These are phyloP conservation scores for Conopomorpha cramerella DNA, from an alignment of 1,140 invertebrate genomes.

Conservation along the genomic window DNA sequence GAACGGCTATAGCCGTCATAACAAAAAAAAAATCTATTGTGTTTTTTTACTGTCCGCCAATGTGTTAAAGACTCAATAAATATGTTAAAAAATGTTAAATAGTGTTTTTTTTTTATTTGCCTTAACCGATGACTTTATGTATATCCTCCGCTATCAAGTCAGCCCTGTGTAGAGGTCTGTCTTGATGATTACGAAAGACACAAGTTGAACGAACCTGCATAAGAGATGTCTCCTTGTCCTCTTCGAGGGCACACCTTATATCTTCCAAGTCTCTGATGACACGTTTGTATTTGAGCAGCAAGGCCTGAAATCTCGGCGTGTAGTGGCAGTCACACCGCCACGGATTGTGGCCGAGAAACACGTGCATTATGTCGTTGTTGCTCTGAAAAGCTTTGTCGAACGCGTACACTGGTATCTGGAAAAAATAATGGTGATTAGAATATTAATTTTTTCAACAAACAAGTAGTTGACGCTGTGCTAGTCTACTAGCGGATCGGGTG, in stretches of 20 bases:
- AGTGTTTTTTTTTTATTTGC: no score
- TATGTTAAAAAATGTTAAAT: no score
- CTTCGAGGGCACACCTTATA: conserved; percentile 65
- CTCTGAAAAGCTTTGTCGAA: conserved; percentile 76
- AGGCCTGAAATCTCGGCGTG: conserved; percentile 73
- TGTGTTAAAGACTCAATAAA: no score
- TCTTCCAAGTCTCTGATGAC: conserved; percentile 71
- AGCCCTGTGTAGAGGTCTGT: no score
- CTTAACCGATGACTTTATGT: no score
- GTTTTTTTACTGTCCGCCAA: no score
- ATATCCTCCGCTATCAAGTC: no score
- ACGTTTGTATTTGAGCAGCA: conserved; percentile 72
- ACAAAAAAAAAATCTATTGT: no score
- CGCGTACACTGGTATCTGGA: conserved; percentile 76
- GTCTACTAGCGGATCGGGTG: background rate
- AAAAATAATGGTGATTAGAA: conserved; percentile 7
- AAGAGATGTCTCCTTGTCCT: conserved; percentile 64
- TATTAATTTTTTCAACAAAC: background rate
- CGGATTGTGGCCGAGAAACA: conserved; percentile 76
- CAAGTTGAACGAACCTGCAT: no score
- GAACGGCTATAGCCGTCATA: no score
- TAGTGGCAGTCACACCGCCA: conserved; percentile 83
- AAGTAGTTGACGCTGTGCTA: background rate
- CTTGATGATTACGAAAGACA: no score
- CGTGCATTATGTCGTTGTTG: conserved; percentile 69